phyloP scores from a whole-genome alignment of 2,888 invertebrate genomes.

The Sympetrum striolatum region DNA sequence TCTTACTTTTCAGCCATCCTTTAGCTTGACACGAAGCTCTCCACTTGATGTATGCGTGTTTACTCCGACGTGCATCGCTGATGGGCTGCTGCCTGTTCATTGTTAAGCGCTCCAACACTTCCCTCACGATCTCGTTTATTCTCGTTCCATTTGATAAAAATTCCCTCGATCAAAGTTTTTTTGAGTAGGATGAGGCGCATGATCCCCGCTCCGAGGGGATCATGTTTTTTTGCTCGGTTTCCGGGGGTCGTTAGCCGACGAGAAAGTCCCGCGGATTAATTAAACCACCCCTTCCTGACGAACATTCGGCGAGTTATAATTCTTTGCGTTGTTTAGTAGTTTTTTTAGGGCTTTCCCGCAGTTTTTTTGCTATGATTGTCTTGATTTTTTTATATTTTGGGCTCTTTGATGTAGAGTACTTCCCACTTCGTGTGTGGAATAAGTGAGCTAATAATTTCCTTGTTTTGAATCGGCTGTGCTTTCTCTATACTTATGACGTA shows the following conservation, averaged over 20 bases:
- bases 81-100: not conserved
- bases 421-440: too few species aligned
- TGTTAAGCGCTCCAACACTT: not conserved
- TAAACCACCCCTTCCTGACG: too few species aligned
- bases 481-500: too few species aligned
- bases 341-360: too few species aligned
- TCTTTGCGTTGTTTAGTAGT: too few species aligned
- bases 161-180: not conserved
- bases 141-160: not conserved
- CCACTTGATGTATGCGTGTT: not conserved
- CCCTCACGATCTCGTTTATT: not conserved
- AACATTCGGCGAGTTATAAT: too few species aligned
- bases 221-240: not conserved
- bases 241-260: not conserved
- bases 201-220: not conserved
- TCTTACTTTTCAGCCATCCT: not conserved
- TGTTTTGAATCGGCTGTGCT: too few species aligned
- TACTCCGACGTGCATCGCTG: not conserved
- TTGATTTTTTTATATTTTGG: too few species aligned
- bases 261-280: not conserved
- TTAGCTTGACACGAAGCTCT: not conserved
- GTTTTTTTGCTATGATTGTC: too few species aligned
- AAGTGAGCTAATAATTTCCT: too few species aligned
- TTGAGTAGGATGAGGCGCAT: not conserved
- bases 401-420: too few species aligned